A percentile compares a stretch with the other conserved stretches of the same genome.
phyloP scores from a whole-genome alignment of 35 echinoderm and acorn worm genomes.

The Lytechinus pictus region DNA sequence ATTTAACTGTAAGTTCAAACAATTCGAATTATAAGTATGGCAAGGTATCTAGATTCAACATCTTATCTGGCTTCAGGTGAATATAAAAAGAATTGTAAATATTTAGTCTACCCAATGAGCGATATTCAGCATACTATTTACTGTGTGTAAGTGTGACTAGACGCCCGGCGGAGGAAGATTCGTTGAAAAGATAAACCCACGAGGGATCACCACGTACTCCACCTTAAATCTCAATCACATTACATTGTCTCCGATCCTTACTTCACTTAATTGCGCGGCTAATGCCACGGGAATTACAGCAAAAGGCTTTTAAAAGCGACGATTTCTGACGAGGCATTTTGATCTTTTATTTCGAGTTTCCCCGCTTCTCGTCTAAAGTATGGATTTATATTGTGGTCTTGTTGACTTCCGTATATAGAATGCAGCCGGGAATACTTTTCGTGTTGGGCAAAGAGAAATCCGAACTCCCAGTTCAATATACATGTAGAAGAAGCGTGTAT shows the following conservation, averaged over 20 bases:
- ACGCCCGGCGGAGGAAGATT: not conserved
- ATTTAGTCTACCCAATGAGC: not conserved
- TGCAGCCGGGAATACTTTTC: not conserved
- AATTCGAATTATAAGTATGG: not conserved
- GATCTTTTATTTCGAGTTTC: not conserved
- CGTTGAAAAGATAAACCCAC: not conserved
- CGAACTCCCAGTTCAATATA: too few relatives aligned
- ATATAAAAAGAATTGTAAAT: not conserved
- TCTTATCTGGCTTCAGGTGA: not conserved
- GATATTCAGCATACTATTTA: not conserved
- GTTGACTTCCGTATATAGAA: not conserved
- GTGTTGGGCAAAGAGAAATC: not conserved
- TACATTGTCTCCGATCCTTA: not conserved
- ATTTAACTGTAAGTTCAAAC: not conserved
- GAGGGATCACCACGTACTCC: not conserved
- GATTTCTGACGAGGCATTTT: not conserved
- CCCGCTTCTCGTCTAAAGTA: not conserved
- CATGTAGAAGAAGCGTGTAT: not conserved
- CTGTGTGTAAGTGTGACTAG: not conserved
- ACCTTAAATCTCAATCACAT: constrained; percentile 13
- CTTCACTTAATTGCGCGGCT: not conserved
- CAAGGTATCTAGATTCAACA: not conserved
- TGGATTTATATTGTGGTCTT: not conserved
- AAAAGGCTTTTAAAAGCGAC: constrained; percentile 4
- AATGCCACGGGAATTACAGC: not conserved